Percentiles rank a stretch among this genome's conserved stretches.
phyloP scores from a whole-genome alignment of 2,888 invertebrate genomes.

The Athalia cordata region DNA sequence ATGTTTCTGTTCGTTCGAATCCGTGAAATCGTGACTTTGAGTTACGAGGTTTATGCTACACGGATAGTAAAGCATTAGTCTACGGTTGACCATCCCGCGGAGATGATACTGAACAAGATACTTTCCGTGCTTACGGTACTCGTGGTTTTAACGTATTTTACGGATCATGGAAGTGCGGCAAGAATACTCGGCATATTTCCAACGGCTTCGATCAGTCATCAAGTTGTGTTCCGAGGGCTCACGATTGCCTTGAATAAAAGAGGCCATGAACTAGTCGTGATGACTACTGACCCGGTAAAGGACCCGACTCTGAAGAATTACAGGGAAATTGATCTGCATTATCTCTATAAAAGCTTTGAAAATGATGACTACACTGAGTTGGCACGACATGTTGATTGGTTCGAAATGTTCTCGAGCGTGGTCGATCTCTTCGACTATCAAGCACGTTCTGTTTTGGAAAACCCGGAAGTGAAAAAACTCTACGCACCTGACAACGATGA shows the following conservation, averaged over 20 bases:
- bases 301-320: conserved; percentile 68
- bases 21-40: too few species aligned
- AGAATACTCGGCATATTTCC: conserved; percentile 73
- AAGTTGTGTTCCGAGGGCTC: conserved; percentile 72
- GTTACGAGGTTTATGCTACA: too few species aligned
- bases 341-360: too few species aligned
- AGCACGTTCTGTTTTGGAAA: background rate
- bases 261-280: conserved; percentile 74
- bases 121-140: too few species aligned
- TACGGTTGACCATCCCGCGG: too few species aligned
- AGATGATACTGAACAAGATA: too few species aligned
- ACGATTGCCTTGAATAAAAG: conserved; percentile 71
- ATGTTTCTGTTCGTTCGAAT: too few species aligned
- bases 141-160: too few species aligned
- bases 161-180: conserved; percentile 53
- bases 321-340: conserved; percentile 70
- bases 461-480: conserved; percentile 10
- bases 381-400: accelerated
- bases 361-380: conserved; percentile 32
- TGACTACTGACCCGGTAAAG: conserved; percentile 74
- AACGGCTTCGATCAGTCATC: conserved; percentile 74
- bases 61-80: too few species aligned
- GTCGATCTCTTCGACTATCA: background rate
- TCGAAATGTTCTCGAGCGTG: background rate
- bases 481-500: conserved; percentile 57